Base-by-base conservation (phyloP, 2,888 invertebrate genomes). In the Pyrrhosoma nymphula region DNA sequence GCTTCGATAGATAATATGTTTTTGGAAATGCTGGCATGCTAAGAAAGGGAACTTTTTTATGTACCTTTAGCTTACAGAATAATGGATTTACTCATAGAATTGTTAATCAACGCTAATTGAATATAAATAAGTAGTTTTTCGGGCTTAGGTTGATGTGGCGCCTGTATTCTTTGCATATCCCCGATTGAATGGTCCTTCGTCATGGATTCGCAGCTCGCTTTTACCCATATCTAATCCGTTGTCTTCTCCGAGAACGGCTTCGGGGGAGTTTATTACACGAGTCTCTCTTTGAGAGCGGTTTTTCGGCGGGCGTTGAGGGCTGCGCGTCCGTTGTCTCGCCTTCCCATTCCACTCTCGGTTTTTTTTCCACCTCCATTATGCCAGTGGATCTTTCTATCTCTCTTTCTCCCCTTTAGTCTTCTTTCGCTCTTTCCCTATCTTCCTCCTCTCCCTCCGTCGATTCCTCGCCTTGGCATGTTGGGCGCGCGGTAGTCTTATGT, bases 351-450 rank as follows among this genome's bases (percentile, higher is more conserved):
- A n/a, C 60, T 16, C 60, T 26, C 26, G 26, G 26, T 69, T 23
- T 82, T 82, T 82, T 82, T 82, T 35, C n/a, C 82, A 35, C 23
- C n/a, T 35, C 35, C 82, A 82, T 82, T 82, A 82, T 82, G 30
- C 20, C 60, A 20, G 30, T 35, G 82, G 30, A 8, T 35, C 26
- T 47, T 20, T 60, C 60, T n/a, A 26, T n/a, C n/a, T 69, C 69
- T 82, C 16, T 35, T 26, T 82, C 69, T 69, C 69, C 75, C 75
- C 35, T 26, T 82, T 35, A 26, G 14, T 82, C 35, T 26, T 26
- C 30, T 16, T 35, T 18, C 16, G 35, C 82, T 18, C 0, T 82
- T 35, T 82, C 69, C 69, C 16, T 26, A 35, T 35, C 35, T 82
- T 18, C 35, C 82, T 14, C 18, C 35, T 35, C 18, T 82, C 82